A percentile compares a stretch with the other conserved stretches of the same genome.
Conservation (phyloP, 2,113 vertebrate genomes). For the Lophotis ruficrista region DNA sequence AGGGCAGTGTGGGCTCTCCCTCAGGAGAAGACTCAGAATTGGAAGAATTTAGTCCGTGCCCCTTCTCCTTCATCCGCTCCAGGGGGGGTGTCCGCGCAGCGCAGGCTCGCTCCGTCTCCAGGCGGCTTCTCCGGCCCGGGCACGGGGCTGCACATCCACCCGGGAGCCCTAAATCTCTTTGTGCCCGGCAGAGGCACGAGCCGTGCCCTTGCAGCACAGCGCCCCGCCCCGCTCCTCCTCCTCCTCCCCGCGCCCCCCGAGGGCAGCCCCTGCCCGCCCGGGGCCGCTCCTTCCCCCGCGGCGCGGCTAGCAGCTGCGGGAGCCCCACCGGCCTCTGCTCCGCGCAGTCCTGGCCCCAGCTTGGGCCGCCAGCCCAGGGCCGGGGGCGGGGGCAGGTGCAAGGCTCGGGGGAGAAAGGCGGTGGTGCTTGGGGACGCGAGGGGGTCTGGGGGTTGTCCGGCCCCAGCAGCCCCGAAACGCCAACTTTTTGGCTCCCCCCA, state of each 20-base stretch:
- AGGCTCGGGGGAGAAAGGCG: not conserved
- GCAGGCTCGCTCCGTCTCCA: not conserved
- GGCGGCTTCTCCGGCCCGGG: not conserved
- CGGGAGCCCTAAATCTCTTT: not conserved
- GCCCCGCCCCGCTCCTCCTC: not conserved
- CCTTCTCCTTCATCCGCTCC: not conserved
- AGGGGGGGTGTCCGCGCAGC: accelerated
- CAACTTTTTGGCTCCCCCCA: not conserved
- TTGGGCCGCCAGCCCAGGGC: not conserved
- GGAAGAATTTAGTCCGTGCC: not conserved
- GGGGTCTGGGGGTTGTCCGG: not conserved
- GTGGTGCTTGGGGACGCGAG: not conserved
- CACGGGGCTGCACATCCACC: not conserved
- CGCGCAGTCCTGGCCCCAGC: not conserved
- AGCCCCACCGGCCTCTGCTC: not conserved
- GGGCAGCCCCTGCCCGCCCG: not conserved
- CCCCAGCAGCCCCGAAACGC: not conserved
- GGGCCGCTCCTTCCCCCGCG: not conserved
- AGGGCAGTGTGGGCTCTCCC: accelerated
- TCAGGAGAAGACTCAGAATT: not conserved
- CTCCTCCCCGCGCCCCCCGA: not conserved
- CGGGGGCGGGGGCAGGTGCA: not conserved
- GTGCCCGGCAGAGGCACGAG: not conserved
- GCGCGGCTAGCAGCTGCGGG: not conserved
- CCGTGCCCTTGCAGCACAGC: not conserved